A percentile compares a stretch with the other conserved stretches of the same genome.
Conservation (phyloP, 1,140 invertebrate species). For the Rhizoglyphus robini region DNA sequence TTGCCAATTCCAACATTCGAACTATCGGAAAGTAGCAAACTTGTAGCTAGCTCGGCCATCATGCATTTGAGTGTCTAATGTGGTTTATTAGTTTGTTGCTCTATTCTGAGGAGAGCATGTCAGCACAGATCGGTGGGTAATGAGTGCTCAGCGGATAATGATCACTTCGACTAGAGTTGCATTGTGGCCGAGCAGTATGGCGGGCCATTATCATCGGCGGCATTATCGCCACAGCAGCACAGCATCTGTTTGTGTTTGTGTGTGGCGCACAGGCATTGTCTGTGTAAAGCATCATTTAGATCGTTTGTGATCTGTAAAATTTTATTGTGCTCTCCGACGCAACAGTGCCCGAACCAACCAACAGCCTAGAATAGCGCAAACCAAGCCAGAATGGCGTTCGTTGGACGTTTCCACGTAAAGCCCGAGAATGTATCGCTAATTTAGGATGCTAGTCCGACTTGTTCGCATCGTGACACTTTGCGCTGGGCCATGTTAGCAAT, state of each 20-base stretch:
- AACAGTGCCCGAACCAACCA: too few relatives aligned
- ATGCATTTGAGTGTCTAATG: too few relatives aligned
- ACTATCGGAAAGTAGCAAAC: background rate
- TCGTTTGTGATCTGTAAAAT: conserved; percentile 13
- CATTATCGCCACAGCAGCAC: background rate
- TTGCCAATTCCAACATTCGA: background rate
- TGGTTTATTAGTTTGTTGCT: background rate
- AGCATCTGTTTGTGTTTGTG: too few relatives aligned
- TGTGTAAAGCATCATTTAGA: background rate
- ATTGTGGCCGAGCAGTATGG: too few relatives aligned
- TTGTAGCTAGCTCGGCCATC: too few relatives aligned
- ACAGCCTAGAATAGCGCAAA: too few relatives aligned
- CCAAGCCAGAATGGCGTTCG: too few relatives aligned
- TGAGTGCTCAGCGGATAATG: background rate
- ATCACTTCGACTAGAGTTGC: background rate
- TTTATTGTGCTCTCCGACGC: conserved; percentile 2
- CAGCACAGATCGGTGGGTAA: background rate
- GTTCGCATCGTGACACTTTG: too few relatives aligned
- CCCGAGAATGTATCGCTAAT: too few relatives aligned
- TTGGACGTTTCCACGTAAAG: too few relatives aligned
- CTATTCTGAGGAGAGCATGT: background rate
- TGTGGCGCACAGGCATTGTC: conserved; percentile 3
- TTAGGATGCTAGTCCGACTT: too few relatives aligned
- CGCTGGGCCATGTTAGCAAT: too few relatives aligned
- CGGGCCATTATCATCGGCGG: background rate